Evolutionary conservation across 2,888 invertebrate species (phyloP).

Genomic region (Orthosia incerta): DNA sequence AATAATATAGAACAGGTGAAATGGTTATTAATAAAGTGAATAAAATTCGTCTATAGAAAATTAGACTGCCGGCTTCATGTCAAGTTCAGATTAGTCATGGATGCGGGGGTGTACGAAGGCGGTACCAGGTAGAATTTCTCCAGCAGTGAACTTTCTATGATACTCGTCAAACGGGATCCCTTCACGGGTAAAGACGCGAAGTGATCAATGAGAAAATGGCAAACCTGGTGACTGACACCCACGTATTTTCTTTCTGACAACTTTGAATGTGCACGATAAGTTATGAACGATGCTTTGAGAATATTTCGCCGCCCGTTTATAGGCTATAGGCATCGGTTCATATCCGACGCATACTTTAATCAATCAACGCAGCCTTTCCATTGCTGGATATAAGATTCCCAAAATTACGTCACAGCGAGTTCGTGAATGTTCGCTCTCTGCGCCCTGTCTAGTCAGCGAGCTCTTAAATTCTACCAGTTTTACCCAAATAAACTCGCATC

Average conservation of each 20-base stretch:
- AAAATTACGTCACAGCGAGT: neutral
- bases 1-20: neutral
- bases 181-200: conserved; percentile 22
- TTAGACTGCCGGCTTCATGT: no score
- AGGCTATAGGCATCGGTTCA: conserved; percentile 12
- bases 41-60: neutral
- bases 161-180: conserved; percentile 45
- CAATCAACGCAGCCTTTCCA: conserved; percentile 3
- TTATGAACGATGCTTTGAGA: conserved; percentile 14
- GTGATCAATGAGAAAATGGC: conserved; percentile 31
- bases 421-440: neutral
- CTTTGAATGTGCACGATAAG: neutral
- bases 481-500: no score
- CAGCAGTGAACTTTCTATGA: conserved; percentile 47
- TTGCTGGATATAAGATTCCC: neutral
- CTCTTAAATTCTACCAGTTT: no score
- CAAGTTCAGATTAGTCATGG: conserved; percentile 21
- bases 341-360: conserved; percentile 6
- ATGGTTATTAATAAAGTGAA: neutral
- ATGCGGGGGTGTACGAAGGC: conserved; percentile 34
- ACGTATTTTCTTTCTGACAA: conserved; percentile 19
- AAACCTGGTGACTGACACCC: conserved; percentile 3
- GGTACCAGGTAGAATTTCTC: conserved; percentile 29
- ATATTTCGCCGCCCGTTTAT: neutral
- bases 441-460: no score